Evolutionary conservation across 2,113 vertebrate species (phyloP), one percentile per base, ranked within the genome.

Genomic region (Regulus satrapa): DNA sequence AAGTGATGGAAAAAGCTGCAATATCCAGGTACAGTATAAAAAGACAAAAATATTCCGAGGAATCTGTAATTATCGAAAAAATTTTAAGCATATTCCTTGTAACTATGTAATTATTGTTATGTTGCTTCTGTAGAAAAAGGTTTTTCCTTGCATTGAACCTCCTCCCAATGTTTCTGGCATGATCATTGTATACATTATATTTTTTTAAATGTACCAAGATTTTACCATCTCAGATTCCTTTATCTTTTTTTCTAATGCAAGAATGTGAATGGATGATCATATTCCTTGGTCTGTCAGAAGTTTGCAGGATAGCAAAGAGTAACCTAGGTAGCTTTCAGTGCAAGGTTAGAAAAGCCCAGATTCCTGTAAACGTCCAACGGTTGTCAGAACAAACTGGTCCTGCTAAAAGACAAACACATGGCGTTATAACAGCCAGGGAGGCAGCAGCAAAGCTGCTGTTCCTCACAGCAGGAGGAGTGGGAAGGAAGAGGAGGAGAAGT

Each of bases 1-100:
- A 99, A 82, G 97, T 99, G 91, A 99, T 99, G 99, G 99, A 99
- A 96, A 99, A 99, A 95, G 99, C 99, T 12, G 98, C 98, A 10
- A 98, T 99, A 96, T 99, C 99, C 92, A 99, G 99, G 99, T 99
- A 95, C 62, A 45, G 48, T 88, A 79, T 61, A 45, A 92, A 93
- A 10, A 23, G 52, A 67, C 55, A 51, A 46, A 86, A 83, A 8
- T 31, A 13, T 64, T 74, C 23, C 34, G 61, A 21, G 38, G 18
- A 55, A 43, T 36, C 5, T 3, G 2, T 68, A 82, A 32, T 43
- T 69, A 55, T 5, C 25, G 74, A 29, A 51, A 58, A 75, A 41
- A 4, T 24, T 49, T 1, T 5, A 16, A 81, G 56, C 48, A 23
- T 28, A 12, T 20, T 66, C 24, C 9, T 72, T 34, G 13, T 74